A percentile compares a stretch with the other conserved stretches of the same genome.
Conservation (phyloP, 2,888 invertebrate species). For the Saturnia japonica region DNA sequence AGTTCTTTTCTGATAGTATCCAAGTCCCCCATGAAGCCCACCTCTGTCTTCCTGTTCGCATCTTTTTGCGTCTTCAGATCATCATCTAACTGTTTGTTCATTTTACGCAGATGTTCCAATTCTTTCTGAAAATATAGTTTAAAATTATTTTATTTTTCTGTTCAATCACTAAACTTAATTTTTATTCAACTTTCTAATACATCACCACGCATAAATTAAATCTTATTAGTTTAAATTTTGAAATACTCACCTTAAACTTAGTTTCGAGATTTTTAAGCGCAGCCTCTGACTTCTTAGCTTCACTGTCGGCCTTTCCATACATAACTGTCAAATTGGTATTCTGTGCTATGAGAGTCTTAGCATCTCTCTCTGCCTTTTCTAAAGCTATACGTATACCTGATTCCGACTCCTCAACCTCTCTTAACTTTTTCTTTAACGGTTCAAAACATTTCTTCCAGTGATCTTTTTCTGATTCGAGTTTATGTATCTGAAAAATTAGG, state of each 20-base stretch:
- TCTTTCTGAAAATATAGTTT: slow-evolving; percentile 54
- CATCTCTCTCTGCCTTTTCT: slow-evolving; percentile 80
- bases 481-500: slow-evolving; percentile 50
- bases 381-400: slow-evolving; percentile 77
- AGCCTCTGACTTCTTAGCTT: slow-evolving; percentile 75
- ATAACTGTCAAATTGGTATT: slow-evolving; percentile 72
- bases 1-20: slow-evolving; percentile 78
- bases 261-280: slow-evolving; percentile 67
- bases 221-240: neutral
- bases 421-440: slow-evolving; percentile 78
- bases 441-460: slow-evolving; percentile 79
- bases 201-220: neutral
- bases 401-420: slow-evolving; percentile 82
- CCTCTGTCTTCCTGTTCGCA: slow-evolving; percentile 70
- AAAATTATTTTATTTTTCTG: neutral
- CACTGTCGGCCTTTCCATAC: slow-evolving; percentile 71
- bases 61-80: slow-evolving; percentile 76
- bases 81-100: slow-evolving; percentile 68
- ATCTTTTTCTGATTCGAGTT: slow-evolving; percentile 65
- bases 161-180: neutral
- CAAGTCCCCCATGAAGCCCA: slow-evolving; percentile 69
- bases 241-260: slow-evolving; percentile 64
- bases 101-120: slow-evolving; percentile 61
- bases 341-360: slow-evolving; percentile 71
- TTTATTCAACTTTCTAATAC: neutral